Evolutionary conservation across 2,797 vertebrate genomes (phyloP).

Genomic region (Crypturellus tataupa): DNA sequence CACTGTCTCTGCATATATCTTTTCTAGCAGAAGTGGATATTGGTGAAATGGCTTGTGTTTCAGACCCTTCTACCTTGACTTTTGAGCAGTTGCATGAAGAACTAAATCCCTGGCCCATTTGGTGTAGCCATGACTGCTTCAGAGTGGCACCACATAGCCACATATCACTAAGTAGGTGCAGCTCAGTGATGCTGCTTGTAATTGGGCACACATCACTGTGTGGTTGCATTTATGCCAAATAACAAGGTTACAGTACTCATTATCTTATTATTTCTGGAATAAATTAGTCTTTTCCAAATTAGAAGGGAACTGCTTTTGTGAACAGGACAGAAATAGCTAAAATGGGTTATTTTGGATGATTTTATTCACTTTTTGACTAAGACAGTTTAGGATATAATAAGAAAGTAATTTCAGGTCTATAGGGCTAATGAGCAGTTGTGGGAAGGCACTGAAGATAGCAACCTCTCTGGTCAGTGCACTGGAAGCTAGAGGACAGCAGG

Average conservation of each 20-base stretch:
- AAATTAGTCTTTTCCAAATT: background rate
- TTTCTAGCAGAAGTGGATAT: background rate
- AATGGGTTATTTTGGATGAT: background rate
- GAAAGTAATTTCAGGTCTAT: background rate
- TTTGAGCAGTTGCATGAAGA: background rate
- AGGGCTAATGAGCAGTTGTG: background rate
- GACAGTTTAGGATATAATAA: background rate
- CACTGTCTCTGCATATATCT: background rate
- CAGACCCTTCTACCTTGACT: background rate
- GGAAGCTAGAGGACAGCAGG: background rate
- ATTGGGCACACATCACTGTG: background rate
- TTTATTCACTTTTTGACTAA: background rate
- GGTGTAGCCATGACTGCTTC: background rate
- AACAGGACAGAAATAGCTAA: background rate
- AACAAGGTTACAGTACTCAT: background rate
- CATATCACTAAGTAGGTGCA: background rate
- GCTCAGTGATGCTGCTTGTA: background rate
- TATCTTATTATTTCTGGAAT: background rate
- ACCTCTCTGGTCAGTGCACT: background rate
- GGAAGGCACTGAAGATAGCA: background rate
- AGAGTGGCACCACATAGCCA: background rate
- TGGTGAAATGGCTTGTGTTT: background rate
- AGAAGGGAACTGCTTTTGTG: background rate
- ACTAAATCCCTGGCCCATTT: background rate
- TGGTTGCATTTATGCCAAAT: background rate